These are phyloP conservation scores for Platerodrilus igneus DNA, from an alignment of 2,888 invertebrate species.

Conservation along the genomic window DNA sequence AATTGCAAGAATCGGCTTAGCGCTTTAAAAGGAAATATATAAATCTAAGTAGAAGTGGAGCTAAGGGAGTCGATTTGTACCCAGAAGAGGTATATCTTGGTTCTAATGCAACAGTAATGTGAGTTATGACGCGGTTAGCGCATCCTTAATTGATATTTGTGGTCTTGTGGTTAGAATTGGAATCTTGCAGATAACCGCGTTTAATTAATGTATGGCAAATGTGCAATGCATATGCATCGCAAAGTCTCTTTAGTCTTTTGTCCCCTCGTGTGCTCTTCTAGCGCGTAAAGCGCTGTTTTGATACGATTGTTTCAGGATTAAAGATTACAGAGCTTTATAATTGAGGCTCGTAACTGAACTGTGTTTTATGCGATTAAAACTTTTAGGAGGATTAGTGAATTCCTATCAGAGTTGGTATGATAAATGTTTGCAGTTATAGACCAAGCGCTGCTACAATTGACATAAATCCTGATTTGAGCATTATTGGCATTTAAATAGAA, in stretches of 20 bases:
- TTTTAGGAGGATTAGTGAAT: constrained; percentile 6
- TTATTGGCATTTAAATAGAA: too few relatives aligned
- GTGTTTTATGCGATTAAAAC: constrained; percentile 5
- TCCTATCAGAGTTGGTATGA: too few relatives aligned
- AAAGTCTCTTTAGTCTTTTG: constrained; percentile 12
- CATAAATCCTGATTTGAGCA: too few relatives aligned
- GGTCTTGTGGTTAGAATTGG: constrained; percentile 47
- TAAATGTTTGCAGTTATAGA: too few relatives aligned
- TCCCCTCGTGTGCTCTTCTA: constrained; percentile 19
- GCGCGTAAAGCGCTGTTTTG: constrained; percentile 28
- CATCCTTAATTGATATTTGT: constrained; percentile 50
- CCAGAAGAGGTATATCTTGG: constrained; percentile 23
- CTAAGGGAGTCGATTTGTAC: constrained; percentile 14
- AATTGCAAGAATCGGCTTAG: too few relatives aligned
- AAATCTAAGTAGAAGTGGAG: too few relatives aligned
- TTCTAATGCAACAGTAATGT: constrained; percentile 40
- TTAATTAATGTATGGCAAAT: constrained; percentile 44
- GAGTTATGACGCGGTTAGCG: constrained; percentile 43
- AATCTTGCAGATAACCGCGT: constrained; percentile 49
- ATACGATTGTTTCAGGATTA: constrained; percentile 29
- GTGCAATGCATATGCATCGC: constrained; percentile 18
- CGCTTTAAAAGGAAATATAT: too few relatives aligned
- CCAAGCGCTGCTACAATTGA: too few relatives aligned
- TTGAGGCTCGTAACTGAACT: constrained; percentile 8
- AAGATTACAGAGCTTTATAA: constrained; percentile 15